Evolutionary conservation across 1,140 invertebrate genomes (phyloP).

Genomic region (Drosophila sucinea): DNA sequence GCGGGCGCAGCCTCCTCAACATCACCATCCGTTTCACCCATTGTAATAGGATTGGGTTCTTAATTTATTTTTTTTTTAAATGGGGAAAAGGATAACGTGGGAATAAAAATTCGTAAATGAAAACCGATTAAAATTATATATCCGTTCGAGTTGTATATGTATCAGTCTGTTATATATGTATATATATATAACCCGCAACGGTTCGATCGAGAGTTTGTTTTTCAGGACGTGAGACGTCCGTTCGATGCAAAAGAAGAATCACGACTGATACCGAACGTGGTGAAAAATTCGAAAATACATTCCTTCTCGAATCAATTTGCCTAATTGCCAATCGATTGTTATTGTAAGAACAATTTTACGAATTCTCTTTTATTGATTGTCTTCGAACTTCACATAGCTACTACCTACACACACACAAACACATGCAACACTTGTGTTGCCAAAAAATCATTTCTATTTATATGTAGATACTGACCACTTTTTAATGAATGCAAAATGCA

Average conservation of each 20-base stretch:
- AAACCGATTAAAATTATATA: constrained; percentile 61
- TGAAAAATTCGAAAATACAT: constrained; percentile 70
- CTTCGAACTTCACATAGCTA: constrained; percentile 30
- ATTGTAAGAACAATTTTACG: constrained; percentile 54
- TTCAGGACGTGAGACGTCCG: constrained; percentile 77
- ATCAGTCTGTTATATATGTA: constrained; percentile 37
- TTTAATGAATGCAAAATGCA: constrained; percentile 58
- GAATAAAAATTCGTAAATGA: constrained; percentile 54
- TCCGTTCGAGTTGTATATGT: constrained; percentile 67
- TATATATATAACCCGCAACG: constrained; percentile 58
- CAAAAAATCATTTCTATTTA: constrained; percentile 72
- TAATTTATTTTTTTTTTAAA: constrained; percentile 48
- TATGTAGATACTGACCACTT: constrained; percentile 45
- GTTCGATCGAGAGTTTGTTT: constrained; percentile 66
- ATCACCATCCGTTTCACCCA: constrained; percentile 80
- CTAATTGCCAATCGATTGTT: constrained; percentile 59
- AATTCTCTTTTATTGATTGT: constrained; percentile 62
- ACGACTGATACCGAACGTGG: constrained; percentile 73
- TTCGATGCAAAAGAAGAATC: constrained; percentile 77
- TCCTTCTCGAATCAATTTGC: constrained; percentile 58
- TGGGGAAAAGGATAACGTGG: constrained; percentile 59
- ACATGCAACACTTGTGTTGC: constrained; percentile 50
- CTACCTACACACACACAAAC: constrained; percentile 28
- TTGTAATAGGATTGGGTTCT: constrained; percentile 44
- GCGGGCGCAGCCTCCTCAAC: constrained; percentile 66